Percentiles rank a stretch among this genome's conserved stretches.
Conservation (phyloP, 2,113 vertebrate species). For the Scortum barcoo region DNA sequence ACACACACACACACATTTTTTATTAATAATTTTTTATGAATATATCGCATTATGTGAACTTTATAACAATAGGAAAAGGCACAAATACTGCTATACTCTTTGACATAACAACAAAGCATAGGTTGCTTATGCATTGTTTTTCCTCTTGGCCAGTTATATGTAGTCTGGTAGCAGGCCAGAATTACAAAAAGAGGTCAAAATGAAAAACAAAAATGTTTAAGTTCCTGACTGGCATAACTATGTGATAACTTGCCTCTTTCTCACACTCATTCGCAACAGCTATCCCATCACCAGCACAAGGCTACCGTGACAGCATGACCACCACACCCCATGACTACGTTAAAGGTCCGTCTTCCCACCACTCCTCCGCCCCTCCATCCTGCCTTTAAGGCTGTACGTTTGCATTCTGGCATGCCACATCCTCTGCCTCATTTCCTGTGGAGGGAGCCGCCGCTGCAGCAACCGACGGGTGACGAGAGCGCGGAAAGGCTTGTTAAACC, state of each 20-base stretch:
- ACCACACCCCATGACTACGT: constrained; percentile 55
- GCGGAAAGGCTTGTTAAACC: constrained; percentile 47
- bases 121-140: background rate
- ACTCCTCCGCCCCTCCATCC: constrained; percentile 32
- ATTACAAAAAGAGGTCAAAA: background rate
- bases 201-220: constrained; percentile 10
- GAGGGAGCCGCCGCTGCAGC: constrained; percentile 18
- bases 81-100: background rate
- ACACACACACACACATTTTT: no score
- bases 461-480: constrained; percentile 21
- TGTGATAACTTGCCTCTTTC: constrained; percentile 17
- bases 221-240: constrained; percentile 24
- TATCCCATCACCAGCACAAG: constrained; percentile 26
- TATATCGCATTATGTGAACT: background rate
- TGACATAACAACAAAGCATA: background rate
- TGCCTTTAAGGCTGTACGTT: constrained; percentile 48
- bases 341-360: constrained; percentile 14
- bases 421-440: constrained; percentile 76
- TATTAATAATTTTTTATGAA: no score
- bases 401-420: constrained; percentile 60
- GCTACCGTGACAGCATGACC: constrained; percentile 16
- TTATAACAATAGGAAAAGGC: background rate
- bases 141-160: background rate
- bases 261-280: background rate
- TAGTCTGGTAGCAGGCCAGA: background rate